Evolutionary conservation across 2,888 invertebrate species (phyloP).

Genomic region (Lasioglossum marginatum): DNA sequence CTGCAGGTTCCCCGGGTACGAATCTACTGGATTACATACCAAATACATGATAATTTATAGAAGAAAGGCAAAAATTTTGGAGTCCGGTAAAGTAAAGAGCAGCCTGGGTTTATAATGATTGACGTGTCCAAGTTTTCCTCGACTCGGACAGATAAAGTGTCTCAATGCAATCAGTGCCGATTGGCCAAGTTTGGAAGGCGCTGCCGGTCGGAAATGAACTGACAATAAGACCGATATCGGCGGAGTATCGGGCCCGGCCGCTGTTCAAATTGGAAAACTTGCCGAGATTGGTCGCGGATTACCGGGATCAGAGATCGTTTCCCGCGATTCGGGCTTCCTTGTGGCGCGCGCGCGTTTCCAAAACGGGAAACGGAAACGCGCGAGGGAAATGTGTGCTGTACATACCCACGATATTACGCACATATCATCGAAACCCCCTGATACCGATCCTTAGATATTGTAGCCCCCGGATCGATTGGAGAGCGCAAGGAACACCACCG

Average conservation of each 20-base stretch:
- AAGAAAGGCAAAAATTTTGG: no score
- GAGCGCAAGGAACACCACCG: conserved; percentile 55
- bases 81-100: no score
- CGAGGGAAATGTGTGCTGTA: conserved; percentile 51
- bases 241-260: conserved; percentile 39
- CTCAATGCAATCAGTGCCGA: conserved; percentile 19
- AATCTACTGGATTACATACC: no score
- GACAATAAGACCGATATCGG: conserved; percentile 27
- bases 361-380: conserved; percentile 17
- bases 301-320: conserved; percentile 42
- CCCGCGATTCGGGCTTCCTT: conserved; percentile 28
- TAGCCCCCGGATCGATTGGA: conserved; percentile 55
- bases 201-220: conserved; percentile 3
- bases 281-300: conserved; percentile 41
- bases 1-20: no score
- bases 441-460: conserved; percentile 66
- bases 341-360: conserved; percentile 37
- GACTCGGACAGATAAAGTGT: conserved; percentile 30
- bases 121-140: no score
- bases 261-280: conserved; percentile 46
- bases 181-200: neutral
- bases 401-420: conserved; percentile 58
- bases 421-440: conserved; percentile 55
- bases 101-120: no score
- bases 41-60: no score